A percentile compares a stretch with the other conserved stretches of the same genome.
Conservation (phyloP, 2,797 vertebrate genomes). For the Labroides dimidiatus region DNA sequence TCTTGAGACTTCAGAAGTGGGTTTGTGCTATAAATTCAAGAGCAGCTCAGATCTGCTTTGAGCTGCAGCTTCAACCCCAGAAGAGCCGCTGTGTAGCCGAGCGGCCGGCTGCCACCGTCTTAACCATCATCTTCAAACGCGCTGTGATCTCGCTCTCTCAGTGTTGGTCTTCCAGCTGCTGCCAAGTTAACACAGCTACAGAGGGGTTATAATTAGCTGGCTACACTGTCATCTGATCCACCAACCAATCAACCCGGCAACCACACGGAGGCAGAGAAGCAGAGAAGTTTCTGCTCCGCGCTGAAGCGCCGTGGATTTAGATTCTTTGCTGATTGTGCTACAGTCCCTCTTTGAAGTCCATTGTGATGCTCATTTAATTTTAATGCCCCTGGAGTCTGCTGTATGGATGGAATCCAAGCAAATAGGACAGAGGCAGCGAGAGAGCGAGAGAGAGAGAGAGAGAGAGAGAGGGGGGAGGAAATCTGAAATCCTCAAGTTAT, state of each 20-base stretch:
- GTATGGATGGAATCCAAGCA: constrained; percentile 39
- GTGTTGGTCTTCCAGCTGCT: constrained; percentile 56
- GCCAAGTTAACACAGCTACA: constrained; percentile 72
- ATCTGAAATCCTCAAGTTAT: neutral
- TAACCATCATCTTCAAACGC: constrained; percentile 72
- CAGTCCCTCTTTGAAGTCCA: constrained; percentile 65
- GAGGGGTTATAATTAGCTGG: constrained; percentile 76
- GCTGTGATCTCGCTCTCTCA: constrained; percentile 66
- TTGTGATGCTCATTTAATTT: constrained; percentile 71
- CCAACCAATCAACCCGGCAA: constrained; percentile 48
- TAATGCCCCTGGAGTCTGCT: constrained; percentile 63
- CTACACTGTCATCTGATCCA: constrained; percentile 60
- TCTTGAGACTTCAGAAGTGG: constrained; percentile 35
- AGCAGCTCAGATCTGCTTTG: constrained; percentile 65
- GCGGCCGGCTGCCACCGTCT: constrained; percentile 52
- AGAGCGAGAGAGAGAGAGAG: neutral
- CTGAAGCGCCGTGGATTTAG: constrained; percentile 56
- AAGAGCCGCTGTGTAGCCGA: constrained; percentile 27
- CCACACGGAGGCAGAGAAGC: constrained; percentile 24
- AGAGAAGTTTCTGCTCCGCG: constrained; percentile 40
- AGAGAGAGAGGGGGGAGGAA: too few relatives aligned
- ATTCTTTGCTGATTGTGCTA: constrained; percentile 61
- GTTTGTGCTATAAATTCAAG: constrained; percentile 46
- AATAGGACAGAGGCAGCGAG: constrained; percentile 32
- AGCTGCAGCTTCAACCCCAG: constrained; percentile 47